Conservation (phyloP, 1,140 invertebrate genomes). For the Bombus turneri region DNA sequence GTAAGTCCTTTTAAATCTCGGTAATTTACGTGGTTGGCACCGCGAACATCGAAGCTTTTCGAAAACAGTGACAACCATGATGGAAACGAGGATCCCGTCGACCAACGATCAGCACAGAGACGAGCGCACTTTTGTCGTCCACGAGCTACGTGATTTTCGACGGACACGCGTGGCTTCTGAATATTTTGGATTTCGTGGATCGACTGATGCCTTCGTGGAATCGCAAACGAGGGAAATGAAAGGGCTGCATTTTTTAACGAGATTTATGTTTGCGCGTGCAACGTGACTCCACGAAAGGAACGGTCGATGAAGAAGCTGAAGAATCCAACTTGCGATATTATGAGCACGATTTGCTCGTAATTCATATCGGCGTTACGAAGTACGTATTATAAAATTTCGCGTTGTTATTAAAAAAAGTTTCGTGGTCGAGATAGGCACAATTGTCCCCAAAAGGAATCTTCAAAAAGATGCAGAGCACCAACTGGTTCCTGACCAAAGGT, state of each 20-base stretch:
- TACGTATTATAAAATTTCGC: no score
- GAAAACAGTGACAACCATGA: constrained; percentile 50
- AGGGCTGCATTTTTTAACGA: constrained; percentile 11
- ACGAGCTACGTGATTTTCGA: constrained; percentile 28
- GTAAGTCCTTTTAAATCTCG: constrained; percentile 74
- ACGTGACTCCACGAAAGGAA: not conserved
- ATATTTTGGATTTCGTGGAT: constrained; percentile 44
- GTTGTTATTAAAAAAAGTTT: not conserved
- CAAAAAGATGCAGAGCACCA: not conserved
- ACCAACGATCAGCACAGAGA: not conserved
- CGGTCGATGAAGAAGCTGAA: not conserved
- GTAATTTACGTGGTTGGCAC: constrained; percentile 62
- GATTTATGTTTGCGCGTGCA: constrained; percentile 18
- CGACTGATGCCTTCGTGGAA: constrained; percentile 28
- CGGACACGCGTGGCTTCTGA: constrained; percentile 29
- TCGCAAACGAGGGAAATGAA: constrained; percentile 26
- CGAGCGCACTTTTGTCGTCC: not conserved
- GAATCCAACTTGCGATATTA: not conserved
- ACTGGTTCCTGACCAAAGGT: not conserved
- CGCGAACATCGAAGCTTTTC: constrained; percentile 63
- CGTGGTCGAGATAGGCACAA: not conserved
- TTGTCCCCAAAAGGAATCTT: not conserved
- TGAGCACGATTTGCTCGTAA: no score
- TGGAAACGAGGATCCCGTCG: not conserved
- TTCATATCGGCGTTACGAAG: no score